Conservation (phyloP, 2,797 vertebrate genomes). For the Oreochromis grahami region DNA sequence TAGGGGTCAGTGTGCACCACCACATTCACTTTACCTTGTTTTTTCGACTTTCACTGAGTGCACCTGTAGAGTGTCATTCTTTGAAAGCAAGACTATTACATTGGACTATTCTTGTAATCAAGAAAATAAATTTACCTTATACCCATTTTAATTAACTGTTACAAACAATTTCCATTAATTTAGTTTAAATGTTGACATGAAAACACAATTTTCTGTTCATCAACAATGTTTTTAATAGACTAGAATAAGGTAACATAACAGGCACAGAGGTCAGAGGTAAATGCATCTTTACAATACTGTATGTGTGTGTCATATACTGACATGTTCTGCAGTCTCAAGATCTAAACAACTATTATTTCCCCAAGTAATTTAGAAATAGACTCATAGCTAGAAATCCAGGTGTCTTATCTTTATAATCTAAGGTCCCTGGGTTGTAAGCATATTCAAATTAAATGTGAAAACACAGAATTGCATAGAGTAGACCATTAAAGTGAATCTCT, state of each 20-base stretch:
- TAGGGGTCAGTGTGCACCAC: constrained; percentile 61
- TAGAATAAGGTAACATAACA: neutral
- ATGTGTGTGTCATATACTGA: neutral
- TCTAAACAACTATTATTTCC: neutral
- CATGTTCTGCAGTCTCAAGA: neutral
- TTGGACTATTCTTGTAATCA: neutral
- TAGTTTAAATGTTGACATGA: neutral
- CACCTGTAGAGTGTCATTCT: constrained; percentile 29
- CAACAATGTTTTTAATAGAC: neutral
- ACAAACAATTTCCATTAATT: neutral
- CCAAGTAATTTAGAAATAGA: neutral
- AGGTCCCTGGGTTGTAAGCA: constrained; percentile 29
- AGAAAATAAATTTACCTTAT: neutral
- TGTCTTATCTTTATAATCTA: constrained; percentile 12
- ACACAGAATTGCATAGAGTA: constrained; percentile 31
- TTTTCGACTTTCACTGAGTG: neutral
- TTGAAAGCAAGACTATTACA: neutral
- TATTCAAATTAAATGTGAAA: constrained; percentile 41
- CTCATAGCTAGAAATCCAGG: neutral
- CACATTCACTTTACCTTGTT: neutral
- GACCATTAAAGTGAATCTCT: constrained; percentile 37
- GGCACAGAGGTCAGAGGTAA: neutral
- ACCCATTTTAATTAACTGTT: neutral
- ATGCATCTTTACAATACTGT: neutral
- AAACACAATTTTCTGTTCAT: neutral